Evolutionary conservation across 2,888 invertebrate genomes (phyloP), one percentile per base, ranked within the genome.

Genomic region (Rotaria sp.): DNA sequence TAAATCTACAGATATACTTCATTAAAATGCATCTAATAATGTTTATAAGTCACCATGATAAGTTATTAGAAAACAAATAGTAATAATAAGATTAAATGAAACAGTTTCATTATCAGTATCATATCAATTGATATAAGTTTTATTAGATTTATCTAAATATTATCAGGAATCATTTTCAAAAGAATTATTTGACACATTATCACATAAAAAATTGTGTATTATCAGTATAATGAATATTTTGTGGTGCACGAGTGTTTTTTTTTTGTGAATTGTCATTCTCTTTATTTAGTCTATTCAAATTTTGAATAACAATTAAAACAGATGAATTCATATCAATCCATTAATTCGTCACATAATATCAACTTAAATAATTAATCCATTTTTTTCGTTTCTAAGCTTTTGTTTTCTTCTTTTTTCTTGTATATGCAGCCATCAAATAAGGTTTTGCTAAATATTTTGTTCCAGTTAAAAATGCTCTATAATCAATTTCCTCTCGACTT

Each of bases 371-470:
- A n/a, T n/a, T n/a, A n/a, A n/a, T n/a, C n/a, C n/a, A n/a, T n/a
- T n/a, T n/a, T n/a, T n/a, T n/a, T n/a, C n/a, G n/a, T n/a, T n/a
- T n/a, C n/a, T n/a, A n/a, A n/a, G n/a, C n/a, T n/a, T n/a, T 50
- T 50, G 50, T 10, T 88, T 91, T 91, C 87, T 91, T 91, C 88
- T 89, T 90, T 87, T 91, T 91, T 18, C 89, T 90, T 87, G 91
- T 90, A 88, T 90, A 91, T 35, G 91, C 89, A 88, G 89, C 89
- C 89, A 90, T 89, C 55, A 90, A 88, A 88, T 89, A 91, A 87
- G 89, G 89, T 88, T 91, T 91, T 88, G 91, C 90, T 57, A 91
- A 88, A 89, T 90, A 91, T 87, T 91, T 91, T 87, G 91, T 91
- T 24, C 90, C 91, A 15, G 88, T 86, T 24, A 91, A 87, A 88